A percentile compares a stretch with the other conserved stretches of the same genome.
These are phyloP conservation scores for Mastacembelus armatus DNA, from an alignment of 2,797 vertebrate genomes.

Conservation along the genomic window DNA sequence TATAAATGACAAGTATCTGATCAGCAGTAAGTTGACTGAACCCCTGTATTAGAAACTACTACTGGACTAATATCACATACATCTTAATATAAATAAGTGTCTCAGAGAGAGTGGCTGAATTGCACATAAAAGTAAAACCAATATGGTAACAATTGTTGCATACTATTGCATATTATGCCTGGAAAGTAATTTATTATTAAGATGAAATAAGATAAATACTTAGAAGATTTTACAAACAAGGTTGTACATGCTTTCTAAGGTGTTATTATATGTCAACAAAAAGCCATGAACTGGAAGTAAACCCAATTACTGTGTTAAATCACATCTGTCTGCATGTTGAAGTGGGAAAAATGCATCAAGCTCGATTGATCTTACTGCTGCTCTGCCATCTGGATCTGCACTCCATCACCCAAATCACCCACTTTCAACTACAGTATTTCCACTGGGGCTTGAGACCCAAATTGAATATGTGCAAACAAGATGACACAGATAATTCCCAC, in stretches of 20 bases:
- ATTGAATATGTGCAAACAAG: conserved; percentile 89
- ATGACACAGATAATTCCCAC: conserved; percentile 90
- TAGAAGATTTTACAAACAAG: conserved; percentile 30
- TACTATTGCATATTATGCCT: neutral
- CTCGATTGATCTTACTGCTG: conserved; percentile 78
- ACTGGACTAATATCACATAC: no score
- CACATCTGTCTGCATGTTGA: conserved; percentile 79
- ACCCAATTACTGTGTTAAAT: conserved; percentile 77
- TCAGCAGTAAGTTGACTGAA: no score
- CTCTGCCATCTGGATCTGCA: conserved; percentile 82
- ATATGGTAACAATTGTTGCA: no score
- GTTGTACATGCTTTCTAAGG: conserved; percentile 39
- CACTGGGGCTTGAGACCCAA: conserved; percentile 86
- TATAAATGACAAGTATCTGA: no score
- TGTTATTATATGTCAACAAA: conserved; percentile 71
- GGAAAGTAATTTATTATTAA: neutral
- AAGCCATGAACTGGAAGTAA: conserved; percentile 65
- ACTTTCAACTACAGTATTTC: conserved; percentile 82
- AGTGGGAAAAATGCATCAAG: conserved; percentile 73
- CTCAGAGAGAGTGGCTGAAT: neutral
- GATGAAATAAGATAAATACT: conserved; percentile 22
- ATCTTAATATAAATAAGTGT: no score
- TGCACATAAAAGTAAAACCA: neutral
- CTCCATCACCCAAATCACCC: conserved; percentile 80
- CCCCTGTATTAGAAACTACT: no score